A percentile compares a stretch with the other conserved stretches of the same genome.
phyloP scores from a whole-genome alignment of 2,797 vertebrate species.

The Protosalanx chinensis region DNA sequence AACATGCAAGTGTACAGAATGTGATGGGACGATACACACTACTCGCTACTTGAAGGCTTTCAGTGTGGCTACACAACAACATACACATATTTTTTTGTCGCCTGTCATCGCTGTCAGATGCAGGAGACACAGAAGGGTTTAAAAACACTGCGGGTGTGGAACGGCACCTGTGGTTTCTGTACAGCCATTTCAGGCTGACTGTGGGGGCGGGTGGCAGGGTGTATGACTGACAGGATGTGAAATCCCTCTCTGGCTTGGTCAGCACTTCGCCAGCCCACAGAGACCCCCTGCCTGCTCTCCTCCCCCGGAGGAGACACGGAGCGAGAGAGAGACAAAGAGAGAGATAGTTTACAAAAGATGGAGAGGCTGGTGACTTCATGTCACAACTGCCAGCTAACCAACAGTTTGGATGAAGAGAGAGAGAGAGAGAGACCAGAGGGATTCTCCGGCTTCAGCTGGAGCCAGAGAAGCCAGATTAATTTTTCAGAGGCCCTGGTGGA shows the following conservation, averaged over 20 bases:
- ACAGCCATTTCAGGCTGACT: not conserved
- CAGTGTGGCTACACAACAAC: no score
- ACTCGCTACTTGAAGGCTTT: not conserved
- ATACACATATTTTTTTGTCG: no score
- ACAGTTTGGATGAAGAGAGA: no score
- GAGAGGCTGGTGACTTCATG: no score
- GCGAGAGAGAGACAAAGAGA: not conserved
- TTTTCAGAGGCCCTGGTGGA: no score
- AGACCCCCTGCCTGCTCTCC: not conserved
- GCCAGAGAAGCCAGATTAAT: no score
- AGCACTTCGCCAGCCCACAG: conserved; percentile 8
- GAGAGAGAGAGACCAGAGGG: no score
- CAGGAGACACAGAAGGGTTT: no score
- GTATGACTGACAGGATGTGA: conserved; percentile 13
- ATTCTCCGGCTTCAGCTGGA: no score
- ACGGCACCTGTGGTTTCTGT: not conserved
- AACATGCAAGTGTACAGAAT: not conserved
- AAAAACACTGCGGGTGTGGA: no score
- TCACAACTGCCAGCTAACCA: no score
- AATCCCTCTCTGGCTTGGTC: conserved; percentile 2
- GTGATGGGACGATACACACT: not conserved
- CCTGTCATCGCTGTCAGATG: not conserved
- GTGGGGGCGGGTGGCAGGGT: not conserved
- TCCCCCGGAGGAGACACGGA: not conserved
- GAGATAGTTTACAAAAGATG: not conserved